Evolutionary conservation across 2,113 vertebrate species (phyloP).

Genomic region (Nesogale talazaci): DNA sequence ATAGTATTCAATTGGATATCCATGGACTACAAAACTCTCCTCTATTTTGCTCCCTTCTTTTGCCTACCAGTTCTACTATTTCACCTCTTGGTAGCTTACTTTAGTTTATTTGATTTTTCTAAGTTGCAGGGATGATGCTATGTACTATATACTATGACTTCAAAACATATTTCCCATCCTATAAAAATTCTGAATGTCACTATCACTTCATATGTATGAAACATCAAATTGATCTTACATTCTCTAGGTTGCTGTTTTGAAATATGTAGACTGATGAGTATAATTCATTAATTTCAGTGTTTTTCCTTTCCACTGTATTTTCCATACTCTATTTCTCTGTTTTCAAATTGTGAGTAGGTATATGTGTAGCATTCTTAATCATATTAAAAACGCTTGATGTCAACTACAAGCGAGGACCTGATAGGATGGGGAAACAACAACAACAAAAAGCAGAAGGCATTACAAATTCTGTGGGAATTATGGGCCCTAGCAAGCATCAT

Average conservation of each 20-base stretch:
- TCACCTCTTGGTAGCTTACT: neutral
- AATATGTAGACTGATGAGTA: neutral
- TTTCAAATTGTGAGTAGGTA: neutral
- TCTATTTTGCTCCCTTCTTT: neutral
- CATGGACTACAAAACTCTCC: neutral
- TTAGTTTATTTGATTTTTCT: constrained; percentile 13
- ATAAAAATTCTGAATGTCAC: neutral
- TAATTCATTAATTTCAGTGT: neutral
- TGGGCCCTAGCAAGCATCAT: too few species aligned
- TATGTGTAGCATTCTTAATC: neutral
- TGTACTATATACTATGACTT: neutral
- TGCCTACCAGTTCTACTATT: neutral
- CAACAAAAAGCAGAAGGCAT: too few species aligned
- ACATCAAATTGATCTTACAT: neutral
- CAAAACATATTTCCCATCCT: neutral
- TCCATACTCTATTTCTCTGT: neutral
- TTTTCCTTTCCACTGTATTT: neutral
- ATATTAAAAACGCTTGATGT: constrained; percentile 53
- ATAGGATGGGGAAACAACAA: too few species aligned
- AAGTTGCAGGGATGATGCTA: neutral
- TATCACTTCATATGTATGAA: neutral
- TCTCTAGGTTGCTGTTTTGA: neutral
- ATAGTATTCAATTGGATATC: neutral
- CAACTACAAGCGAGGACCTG: too few species aligned
- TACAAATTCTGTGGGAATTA: too few species aligned